These are phyloP conservation scores for Aradophagus sp. DNA, from an alignment of 1,140 invertebrate species.

Conservation along the genomic window DNA sequence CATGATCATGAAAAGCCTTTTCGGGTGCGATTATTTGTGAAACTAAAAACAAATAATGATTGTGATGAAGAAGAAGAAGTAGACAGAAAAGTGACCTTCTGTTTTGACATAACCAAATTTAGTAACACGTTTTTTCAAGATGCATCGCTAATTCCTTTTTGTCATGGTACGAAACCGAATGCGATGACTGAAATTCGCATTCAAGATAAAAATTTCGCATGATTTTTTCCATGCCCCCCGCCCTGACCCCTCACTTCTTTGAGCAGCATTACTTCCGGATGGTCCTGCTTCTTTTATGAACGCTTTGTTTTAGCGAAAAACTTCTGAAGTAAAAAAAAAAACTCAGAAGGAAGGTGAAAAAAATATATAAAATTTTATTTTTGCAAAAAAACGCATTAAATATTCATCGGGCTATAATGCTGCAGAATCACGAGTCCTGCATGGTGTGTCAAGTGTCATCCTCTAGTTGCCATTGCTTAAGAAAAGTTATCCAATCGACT, in stretches of 20 bases:
- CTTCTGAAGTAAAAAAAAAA: no score
- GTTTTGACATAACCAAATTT: conserved; percentile 61
- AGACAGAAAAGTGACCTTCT: conserved; percentile 57
- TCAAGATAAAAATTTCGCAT: conserved; percentile 35
- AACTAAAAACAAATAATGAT: no score
- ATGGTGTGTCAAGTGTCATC: conserved; percentile 63
- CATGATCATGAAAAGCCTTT: conserved; percentile 50
- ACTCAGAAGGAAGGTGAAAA: no score
- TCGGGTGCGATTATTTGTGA: conserved; percentile 60
- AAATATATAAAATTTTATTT: no score
- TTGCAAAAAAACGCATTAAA: conserved; percentile 15
- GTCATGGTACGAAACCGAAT: conserved; percentile 53
- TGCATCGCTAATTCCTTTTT: conserved; percentile 65
- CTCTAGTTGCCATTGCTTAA: conserved; percentile 47
- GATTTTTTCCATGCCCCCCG: conserved; percentile 22
- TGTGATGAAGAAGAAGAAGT: no score
- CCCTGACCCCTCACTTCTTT: no score
- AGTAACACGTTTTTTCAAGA: conserved; percentile 62
- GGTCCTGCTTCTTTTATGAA: conserved; percentile 12
- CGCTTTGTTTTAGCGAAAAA: neutral
- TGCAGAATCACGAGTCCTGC: conserved; percentile 59
- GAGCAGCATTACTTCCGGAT: conserved; percentile 55
- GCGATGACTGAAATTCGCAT: conserved; percentile 30
- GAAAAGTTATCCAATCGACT: conserved; percentile 3
- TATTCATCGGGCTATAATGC: conserved; percentile 56